Conservation (phyloP, 2,113 vertebrate species). For the Heterocephalus glaber region DNA sequence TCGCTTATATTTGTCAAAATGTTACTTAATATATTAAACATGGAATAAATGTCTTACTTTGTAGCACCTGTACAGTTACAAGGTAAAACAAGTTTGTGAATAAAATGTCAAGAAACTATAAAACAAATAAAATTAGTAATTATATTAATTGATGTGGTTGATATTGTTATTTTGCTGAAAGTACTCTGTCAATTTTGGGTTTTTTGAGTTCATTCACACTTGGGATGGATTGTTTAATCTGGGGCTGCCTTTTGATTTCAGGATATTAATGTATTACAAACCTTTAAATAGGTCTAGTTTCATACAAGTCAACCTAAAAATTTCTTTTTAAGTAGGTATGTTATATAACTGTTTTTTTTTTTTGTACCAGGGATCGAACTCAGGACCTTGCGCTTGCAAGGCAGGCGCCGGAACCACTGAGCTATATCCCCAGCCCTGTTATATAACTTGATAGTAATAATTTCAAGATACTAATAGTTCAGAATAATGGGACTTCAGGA, state of each 20-base stretch:
- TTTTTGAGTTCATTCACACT: constrained; percentile 29
- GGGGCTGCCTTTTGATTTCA: constrained; percentile 2
- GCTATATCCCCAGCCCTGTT: too few species aligned
- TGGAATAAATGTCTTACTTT: constrained; percentile 36
- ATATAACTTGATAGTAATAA: constrained; percentile 12
- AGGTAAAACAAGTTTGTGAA: constrained; percentile 42
- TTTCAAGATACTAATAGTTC: neutral
- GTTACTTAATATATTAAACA: neutral
- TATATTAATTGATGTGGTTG: constrained; percentile 41
- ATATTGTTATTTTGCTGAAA: constrained; percentile 41
- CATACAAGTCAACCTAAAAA: neutral
- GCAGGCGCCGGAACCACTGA: too few species aligned
- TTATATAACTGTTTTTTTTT: too few species aligned
- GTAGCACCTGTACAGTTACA: neutral
- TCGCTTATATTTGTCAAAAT: constrained; percentile 35
- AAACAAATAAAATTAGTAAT: constrained; percentile 37
- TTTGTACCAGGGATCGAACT: too few species aligned
- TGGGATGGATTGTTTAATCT: constrained; percentile 12
- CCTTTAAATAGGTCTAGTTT: neutral
- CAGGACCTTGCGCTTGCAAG: too few species aligned
- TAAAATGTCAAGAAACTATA: constrained; percentile 38
- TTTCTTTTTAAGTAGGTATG: neutral
- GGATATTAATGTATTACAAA: neutral
- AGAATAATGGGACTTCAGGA: neutral
- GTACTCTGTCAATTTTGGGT: constrained; percentile 22